Percentiles rank a stretch among this genome's conserved stretches.
Conservation (phyloP, 2,113 vertebrate genomes). For the Trichomycterus rosablanca region DNA sequence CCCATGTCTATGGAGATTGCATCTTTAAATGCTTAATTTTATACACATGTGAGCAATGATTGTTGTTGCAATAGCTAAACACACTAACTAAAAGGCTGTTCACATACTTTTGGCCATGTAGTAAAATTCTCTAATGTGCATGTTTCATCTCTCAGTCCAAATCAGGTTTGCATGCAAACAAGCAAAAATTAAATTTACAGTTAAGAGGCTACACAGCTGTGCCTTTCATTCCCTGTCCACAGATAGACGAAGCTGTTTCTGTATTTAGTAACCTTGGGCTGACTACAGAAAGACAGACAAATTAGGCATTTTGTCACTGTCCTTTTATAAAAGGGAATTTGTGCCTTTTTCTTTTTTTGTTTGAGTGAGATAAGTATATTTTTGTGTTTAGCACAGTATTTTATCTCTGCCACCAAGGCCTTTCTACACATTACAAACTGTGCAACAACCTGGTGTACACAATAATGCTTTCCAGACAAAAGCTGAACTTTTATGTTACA, state of each 20-base stretch:
- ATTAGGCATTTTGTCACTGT: constrained; percentile 37
- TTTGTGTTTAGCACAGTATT: constrained; percentile 17
- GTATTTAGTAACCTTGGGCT: constrained; percentile 4
- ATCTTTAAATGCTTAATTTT: too few species aligned
- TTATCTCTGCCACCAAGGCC: constrained; percentile 12
- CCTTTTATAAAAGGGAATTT: constrained; percentile 34
- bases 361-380: constrained; percentile 26
- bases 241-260: constrained; percentile 23
- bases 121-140: constrained; percentile 3
- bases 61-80: too few species aligned
- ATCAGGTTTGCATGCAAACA: constrained; percentile 11
- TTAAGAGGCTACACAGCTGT: constrained; percentile 25
- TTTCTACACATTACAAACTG: constrained; percentile 1
- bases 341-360: constrained; percentile 35
- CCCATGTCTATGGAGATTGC: too few species aligned
- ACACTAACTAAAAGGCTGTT: too few species aligned
- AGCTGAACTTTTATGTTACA: background rate
- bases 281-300: constrained; percentile 23
- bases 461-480: background rate
- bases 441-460: constrained; percentile 9
- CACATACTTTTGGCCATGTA: too few species aligned
- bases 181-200: constrained; percentile 4
- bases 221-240: constrained; percentile 35
- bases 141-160: background rate
- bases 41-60: too few species aligned